phyloP scores from a whole-genome alignment of 2,113 vertebrate genomes.

The Salvelinus alpinus region DNA sequence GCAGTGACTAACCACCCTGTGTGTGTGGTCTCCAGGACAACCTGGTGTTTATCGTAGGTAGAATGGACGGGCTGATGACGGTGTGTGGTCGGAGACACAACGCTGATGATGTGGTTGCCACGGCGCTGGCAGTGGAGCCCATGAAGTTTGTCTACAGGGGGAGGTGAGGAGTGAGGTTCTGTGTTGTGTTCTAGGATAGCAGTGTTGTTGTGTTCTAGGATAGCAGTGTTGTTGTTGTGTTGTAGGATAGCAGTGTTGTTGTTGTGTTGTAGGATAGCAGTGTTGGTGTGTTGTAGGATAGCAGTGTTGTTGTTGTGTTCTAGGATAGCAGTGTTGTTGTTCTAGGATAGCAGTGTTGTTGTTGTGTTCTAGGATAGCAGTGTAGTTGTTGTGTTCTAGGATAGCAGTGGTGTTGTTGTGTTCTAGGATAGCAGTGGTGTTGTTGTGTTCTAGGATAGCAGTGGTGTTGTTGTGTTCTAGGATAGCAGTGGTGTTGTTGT shows the following conservation, averaged over 20 bases:
- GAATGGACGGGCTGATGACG: slow-evolving; percentile 91
- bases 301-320: too few relatives aligned
- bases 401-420: slow-evolving; percentile 17
- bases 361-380: too few relatives aligned
- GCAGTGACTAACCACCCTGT: neutral
- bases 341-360: too few relatives aligned
- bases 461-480: too few relatives aligned
- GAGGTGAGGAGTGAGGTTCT: slow-evolving; percentile 74
- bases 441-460: too few relatives aligned
- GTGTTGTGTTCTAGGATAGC: slow-evolving; percentile 1
- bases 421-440: too few relatives aligned
- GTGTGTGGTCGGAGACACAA: slow-evolving; percentile 89
- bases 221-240: slow-evolving; percentile 64
- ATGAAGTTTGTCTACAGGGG: slow-evolving; percentile 98
- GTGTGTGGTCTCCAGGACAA: slow-evolving; percentile 76
- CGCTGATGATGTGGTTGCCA: slow-evolving; percentile 91
- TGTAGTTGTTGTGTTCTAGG: slow-evolving; percentile 74
- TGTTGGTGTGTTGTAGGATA: too few relatives aligned
- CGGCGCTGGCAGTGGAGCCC: slow-evolving; percentile 89
- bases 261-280: too few relatives aligned
- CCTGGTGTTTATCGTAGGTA: slow-evolving; percentile 90
- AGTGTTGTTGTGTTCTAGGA: slow-evolving; percentile 61
- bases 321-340: too few relatives aligned
- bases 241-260: slow-evolving; percentile 39
- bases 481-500: too few relatives aligned